Evolutionary conservation across 1,140 invertebrate species (phyloP), one percentile per base, ranked within the genome.

Genomic region (Drosophila orena): DNA sequence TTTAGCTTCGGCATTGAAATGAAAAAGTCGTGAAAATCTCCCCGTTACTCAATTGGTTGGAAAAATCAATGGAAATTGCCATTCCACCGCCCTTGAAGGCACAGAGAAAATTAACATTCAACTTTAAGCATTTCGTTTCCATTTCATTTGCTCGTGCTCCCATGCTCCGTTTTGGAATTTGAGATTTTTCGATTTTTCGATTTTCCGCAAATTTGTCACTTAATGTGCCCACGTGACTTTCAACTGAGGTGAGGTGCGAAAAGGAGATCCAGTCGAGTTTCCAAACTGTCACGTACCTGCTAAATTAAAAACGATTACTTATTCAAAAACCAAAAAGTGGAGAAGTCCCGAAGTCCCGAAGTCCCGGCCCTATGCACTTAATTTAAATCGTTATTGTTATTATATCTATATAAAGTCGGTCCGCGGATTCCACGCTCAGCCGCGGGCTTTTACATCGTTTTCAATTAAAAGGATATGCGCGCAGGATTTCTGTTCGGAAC

Each of bases 341-440:
- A 22, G 12, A 15, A 24, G n/a, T n/a, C n/a, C n/a, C n/a, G n/a
- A n/a, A n/a, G n/a, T n/a, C n/a, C n/a, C 5, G 2, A 77, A 68
- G 59, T 56, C 59, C 66, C 65, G 76, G 71, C 71, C 66, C 68
- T 88, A 52, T 24, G 49, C 83, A 83, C 83, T 84, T 89, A 77
- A 88, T 89, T 88, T 83, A 79, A 88, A 84, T 83, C 81, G 83
- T 88, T 88, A 88, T 88, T 86, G 79, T 86, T 86, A 89, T 86
- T 88, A 79, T 88, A 77, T 79, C 84, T 76, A 66, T 89, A 79
- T 70, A 88, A 88, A 86, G 83, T 79, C 81, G 71, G 55, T 79
- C 65, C 34, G 42, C 42, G 55, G 11, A 40, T 40, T 50, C 35
- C 35, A 44, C 24, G 10, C 24, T 37, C 35, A 6, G 57, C 11